Percentiles rank a stretch among this genome's conserved stretches.
Evolutionary conservation across 2,888 invertebrate genomes (phyloP).

Genomic region (Drosophila putrida): DNA sequence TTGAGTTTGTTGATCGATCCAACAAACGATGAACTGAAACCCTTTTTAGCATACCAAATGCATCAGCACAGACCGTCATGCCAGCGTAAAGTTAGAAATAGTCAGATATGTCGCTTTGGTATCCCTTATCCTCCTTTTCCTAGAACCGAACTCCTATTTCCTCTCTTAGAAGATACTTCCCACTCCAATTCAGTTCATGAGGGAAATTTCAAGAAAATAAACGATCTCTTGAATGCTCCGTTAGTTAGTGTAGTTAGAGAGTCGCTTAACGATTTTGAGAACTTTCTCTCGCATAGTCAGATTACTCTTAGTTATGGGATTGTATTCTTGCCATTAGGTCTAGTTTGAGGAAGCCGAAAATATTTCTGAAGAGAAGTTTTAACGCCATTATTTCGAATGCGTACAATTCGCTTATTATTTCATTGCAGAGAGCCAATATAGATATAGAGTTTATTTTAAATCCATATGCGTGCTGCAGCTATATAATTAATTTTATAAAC

Average conservation of each 20-base stretch:
- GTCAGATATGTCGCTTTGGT: background rate
- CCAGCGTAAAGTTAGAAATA: background rate
- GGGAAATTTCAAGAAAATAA: background rate
- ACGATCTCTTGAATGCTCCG: background rate
- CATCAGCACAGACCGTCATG: constrained; percentile 61
- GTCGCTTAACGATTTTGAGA: background rate
- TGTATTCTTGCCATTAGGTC: background rate
- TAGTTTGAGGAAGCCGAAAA: background rate
- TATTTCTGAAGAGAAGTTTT: background rate
- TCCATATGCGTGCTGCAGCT: too few species aligned
- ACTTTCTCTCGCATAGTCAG: background rate
- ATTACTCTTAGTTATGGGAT: background rate
- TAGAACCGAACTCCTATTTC: background rate
- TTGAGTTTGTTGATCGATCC: too few species aligned
- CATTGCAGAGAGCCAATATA: background rate
- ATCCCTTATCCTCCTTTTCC: background rate
- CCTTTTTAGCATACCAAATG: too few species aligned
- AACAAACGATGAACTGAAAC: too few species aligned
- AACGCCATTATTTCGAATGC: background rate
- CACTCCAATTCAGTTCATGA: background rate
- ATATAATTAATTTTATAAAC: too few species aligned
- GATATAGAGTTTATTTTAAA: too few species aligned
- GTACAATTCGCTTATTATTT: too few species aligned
- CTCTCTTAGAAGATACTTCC: background rate
- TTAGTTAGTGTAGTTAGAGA: background rate